Evolutionary conservation across 2,797 vertebrate genomes (phyloP).

Genomic region (Enteromius anoplus): DNA sequence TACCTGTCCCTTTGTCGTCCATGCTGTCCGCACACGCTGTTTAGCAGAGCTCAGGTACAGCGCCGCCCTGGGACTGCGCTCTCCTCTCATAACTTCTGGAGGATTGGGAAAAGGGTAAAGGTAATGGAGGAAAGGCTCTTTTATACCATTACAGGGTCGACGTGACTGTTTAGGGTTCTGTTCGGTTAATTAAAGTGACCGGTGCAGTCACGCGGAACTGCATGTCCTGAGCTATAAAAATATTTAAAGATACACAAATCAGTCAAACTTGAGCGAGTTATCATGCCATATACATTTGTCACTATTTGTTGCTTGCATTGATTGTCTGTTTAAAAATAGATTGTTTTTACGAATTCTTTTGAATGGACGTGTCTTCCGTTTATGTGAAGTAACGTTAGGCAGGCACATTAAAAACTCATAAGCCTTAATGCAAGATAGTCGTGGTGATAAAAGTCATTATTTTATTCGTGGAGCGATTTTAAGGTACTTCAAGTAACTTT

Average conservation of each 20-base stretch:
- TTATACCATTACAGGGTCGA: background rate
- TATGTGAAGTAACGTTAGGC: background rate
- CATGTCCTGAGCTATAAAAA: background rate
- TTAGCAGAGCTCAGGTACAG: background rate
- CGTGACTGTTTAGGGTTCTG: background rate
- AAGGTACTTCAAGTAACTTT: background rate
- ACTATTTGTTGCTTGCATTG: background rate
- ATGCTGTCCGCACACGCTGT: slow-evolving; percentile 5
- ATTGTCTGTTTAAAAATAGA: background rate
- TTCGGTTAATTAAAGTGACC: background rate
- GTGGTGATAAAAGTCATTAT: background rate
- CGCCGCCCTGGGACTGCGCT: background rate
- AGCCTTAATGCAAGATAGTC: background rate
- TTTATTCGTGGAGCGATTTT: background rate
- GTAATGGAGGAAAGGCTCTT: background rate
- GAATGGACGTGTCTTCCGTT: background rate
- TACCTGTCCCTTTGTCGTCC: background rate
- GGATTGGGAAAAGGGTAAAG: background rate
- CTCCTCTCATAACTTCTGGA: background rate
- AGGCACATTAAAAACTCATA: background rate
- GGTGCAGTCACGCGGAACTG: background rate
- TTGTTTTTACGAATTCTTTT: background rate
- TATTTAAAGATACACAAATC: background rate
- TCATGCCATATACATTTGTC: background rate
- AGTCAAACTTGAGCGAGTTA: background rate